A percentile compares a stretch with the other conserved stretches of the same genome.
These are phyloP conservation scores for Aphaenogaster floridana DNA, from an alignment of 1,140 invertebrate species.

Conservation along the genomic window DNA sequence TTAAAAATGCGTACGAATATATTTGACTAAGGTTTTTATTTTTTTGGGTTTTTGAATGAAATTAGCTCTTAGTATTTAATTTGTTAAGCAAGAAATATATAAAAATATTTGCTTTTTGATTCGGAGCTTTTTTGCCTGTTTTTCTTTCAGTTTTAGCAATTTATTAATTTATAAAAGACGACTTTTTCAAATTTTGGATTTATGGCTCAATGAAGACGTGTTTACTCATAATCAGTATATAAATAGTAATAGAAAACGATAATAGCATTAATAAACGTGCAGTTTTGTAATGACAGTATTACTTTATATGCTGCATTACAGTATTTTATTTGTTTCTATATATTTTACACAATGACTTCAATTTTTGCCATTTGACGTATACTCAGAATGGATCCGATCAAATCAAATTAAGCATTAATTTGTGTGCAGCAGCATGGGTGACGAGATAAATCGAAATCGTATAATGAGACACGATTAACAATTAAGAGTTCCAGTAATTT, in stretches of 20 bases:
- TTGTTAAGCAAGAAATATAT: not conserved
- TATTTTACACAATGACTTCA: not conserved
- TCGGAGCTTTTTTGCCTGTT: not conserved
- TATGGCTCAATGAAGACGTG: not conserved
- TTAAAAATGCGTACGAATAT: not conserved
- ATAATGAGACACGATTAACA: conserved; percentile 54
- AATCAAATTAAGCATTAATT: conserved; percentile 44
- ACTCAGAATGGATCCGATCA: not conserved
- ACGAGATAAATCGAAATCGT: conserved; percentile 50
- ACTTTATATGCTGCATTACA: not conserved
- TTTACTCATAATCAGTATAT: not conserved
- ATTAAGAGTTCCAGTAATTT: conserved; percentile 52
- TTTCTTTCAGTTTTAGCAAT: not conserved
- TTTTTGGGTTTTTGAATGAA: not conserved
- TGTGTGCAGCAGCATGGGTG: not conserved
- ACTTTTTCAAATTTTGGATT: not conserved
- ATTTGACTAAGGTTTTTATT: not conserved
- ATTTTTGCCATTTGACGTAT: not conserved
- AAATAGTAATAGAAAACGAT: not conserved
- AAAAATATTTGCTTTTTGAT: not conserved
- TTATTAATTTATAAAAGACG: not conserved
- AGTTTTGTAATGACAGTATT: not conserved
- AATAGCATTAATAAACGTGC: not conserved
- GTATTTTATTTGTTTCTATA: not conserved
- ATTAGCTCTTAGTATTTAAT: not conserved